Percentiles rank a stretch among this genome's conserved stretches.
phyloP scores from a whole-genome alignment of 2,888 invertebrate species.

The Limnephilus auricula region DNA sequence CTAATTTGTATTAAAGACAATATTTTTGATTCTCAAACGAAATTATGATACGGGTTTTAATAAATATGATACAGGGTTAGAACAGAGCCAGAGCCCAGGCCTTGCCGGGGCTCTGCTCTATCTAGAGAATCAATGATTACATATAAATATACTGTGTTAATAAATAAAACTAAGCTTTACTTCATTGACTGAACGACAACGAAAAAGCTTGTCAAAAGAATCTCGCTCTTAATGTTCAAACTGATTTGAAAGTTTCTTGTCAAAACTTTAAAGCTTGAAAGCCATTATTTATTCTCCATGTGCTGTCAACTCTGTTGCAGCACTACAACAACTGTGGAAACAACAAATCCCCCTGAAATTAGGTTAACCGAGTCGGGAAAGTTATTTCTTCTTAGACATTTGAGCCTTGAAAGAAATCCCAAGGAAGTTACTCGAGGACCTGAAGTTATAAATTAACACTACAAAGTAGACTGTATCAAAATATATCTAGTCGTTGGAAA shows the following conservation, averaged over 20 bases:
- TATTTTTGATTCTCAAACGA: too few species aligned
- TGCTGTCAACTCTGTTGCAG: background rate
- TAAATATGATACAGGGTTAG: too few species aligned
- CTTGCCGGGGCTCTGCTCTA: too few species aligned
- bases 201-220: background rate
- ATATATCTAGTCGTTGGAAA: too few species aligned
- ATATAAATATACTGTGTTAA: background rate
- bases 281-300: background rate
- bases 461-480: too few species aligned
- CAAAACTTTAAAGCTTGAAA: background rate
- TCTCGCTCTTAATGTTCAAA: background rate
- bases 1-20: too few species aligned
- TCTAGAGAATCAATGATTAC: too few species aligned
- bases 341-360: background rate
- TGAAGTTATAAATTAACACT: background rate
- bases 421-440: background rate
- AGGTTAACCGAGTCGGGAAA: background rate
- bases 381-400: background rate
- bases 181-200: background rate
- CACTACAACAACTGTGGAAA: too few species aligned
- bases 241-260: background rate
- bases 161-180: background rate
- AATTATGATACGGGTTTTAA: too few species aligned
- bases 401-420: background rate
- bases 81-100: too few species aligned